phyloP scores from a whole-genome alignment of 2,797 vertebrate genomes.

The Anguilla obscura region DNA sequence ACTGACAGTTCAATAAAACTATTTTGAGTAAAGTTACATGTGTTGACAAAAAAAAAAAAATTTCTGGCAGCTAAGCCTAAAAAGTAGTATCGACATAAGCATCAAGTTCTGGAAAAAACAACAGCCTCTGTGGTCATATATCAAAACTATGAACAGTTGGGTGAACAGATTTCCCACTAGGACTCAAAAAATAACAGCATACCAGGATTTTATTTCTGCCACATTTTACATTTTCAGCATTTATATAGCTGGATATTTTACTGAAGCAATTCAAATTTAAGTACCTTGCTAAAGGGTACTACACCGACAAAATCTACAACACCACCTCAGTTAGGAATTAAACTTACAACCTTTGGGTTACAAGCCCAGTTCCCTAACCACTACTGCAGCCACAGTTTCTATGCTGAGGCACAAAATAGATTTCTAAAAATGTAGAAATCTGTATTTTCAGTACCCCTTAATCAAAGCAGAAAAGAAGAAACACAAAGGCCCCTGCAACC shows the following conservation, averaged over 20 bases:
- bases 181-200: neutral
- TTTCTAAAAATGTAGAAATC: neutral
- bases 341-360: too few relatives aligned
- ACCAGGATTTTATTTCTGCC: too few relatives aligned
- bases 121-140: neutral
- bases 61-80: neutral
- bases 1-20: neutral
- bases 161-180: neutral
- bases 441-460: neutral
- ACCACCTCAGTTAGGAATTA: too few relatives aligned
- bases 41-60: neutral
- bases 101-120: neutral
- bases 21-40: neutral
- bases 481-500: neutral
- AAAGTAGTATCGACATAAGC: too few relatives aligned
- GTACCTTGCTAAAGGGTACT: too few relatives aligned
- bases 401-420: neutral
- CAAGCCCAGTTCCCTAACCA: too few relatives aligned
- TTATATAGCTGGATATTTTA: too few relatives aligned
- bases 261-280: too few relatives aligned
- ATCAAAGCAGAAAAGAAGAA: neutral
- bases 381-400: neutral
- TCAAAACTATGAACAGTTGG: neutral
- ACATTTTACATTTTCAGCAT: too few relatives aligned
- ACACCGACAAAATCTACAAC: too few relatives aligned